These are phyloP conservation scores for Leptopilina clavipes DNA, from an alignment of 1,140 invertebrate species.

Conservation along the genomic window DNA sequence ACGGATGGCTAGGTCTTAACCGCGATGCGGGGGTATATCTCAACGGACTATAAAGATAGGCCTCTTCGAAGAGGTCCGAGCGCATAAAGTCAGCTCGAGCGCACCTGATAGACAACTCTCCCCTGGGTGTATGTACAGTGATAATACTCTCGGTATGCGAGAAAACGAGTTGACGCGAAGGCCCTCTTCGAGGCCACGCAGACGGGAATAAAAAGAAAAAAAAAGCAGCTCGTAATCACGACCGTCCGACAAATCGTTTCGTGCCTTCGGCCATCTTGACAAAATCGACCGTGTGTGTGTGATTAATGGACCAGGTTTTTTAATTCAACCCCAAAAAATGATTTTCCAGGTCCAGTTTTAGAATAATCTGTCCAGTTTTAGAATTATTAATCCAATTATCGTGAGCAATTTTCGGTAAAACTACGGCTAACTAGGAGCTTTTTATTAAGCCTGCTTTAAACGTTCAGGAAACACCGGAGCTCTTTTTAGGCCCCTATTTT, in stretches of 20 bases:
- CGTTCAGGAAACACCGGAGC: too few species aligned
- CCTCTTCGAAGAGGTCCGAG: conserved; percentile 49
- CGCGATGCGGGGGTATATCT: conserved; percentile 62
- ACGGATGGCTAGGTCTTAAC: conserved; percentile 51
- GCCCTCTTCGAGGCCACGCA: conserved; percentile 6
- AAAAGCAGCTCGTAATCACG: conserved; percentile 47
- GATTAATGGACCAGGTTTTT: too few species aligned
- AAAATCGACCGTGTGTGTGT: not conserved
- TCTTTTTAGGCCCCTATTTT: too few species aligned
- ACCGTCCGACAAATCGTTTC: conserved; percentile 42
- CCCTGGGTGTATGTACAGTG: conserved; percentile 32
- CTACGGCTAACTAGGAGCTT: too few species aligned
- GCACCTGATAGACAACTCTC: conserved; percentile 59
- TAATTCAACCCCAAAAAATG: too few species aligned
- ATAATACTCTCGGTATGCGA: conserved; percentile 40
- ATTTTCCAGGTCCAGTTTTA: too few species aligned
- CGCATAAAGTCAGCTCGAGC: conserved; percentile 52
- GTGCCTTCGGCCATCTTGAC: conserved; percentile 33
- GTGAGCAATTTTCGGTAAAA: too few species aligned
- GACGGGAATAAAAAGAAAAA: not conserved
- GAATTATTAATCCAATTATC: too few species aligned
- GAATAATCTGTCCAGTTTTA: too few species aligned
- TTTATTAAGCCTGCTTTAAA: too few species aligned
- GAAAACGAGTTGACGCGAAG: conserved; percentile 46
- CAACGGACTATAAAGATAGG: conserved; percentile 56